These are phyloP conservation scores for Leuciscus waleckii DNA, from an alignment of 2,797 vertebrate genomes.

Conservation along the genomic window DNA sequence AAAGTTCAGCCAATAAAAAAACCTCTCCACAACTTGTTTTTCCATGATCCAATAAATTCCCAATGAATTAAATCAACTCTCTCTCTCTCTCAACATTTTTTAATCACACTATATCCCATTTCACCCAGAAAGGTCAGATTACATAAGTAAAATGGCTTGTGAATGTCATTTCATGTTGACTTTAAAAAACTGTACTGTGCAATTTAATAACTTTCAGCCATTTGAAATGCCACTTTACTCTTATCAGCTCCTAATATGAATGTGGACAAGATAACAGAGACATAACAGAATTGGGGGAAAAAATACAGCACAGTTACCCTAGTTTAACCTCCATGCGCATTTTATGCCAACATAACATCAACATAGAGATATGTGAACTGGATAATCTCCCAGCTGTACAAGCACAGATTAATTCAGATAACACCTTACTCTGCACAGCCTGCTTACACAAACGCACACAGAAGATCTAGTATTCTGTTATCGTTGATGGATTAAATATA, in stretches of 20 bases:
- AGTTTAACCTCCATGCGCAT: slow-evolving; percentile 30
- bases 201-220: slow-evolving; percentile 12
- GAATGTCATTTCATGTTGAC: neutral
- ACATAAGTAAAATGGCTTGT: slow-evolving; percentile 2
- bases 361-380: slow-evolving; percentile 31
- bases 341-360: slow-evolving; percentile 40
- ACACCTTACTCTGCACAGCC: slow-evolving; percentile 45
- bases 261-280: slow-evolving; percentile 32
- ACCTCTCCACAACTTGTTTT: neutral
- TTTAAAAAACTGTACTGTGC: slow-evolving; percentile 15
- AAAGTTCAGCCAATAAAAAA: neutral
- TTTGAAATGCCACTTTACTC: slow-evolving; percentile 18
- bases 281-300: neutral
- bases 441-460: slow-evolving; percentile 26
- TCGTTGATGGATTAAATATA: slow-evolving; percentile 1
- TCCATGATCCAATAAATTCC: neutral
- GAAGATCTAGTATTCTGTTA: slow-evolving; percentile 48
- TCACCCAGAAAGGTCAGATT: neutral
- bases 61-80: neutral
- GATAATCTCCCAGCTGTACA: slow-evolving; percentile 52
- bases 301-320: slow-evolving; percentile 14
- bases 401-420: slow-evolving; percentile 49
- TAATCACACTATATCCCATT: neutral
- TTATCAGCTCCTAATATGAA: slow-evolving; percentile 18
- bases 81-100: neutral